Conservation (phyloP, 2,888 invertebrate genomes). For the Halocaridina rubra region DNA sequence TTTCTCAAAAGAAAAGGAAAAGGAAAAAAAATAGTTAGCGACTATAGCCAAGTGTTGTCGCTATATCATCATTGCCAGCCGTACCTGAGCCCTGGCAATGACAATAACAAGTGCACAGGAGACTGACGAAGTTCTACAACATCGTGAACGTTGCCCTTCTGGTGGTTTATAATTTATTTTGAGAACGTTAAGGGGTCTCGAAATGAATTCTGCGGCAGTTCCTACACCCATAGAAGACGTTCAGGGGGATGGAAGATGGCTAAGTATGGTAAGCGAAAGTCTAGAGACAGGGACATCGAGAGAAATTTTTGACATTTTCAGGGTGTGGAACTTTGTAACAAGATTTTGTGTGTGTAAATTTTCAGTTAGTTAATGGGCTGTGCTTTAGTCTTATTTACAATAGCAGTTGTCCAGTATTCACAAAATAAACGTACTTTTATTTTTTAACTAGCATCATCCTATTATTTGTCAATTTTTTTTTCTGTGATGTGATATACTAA, state of each 20-base stretch:
- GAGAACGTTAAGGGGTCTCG: neutral
- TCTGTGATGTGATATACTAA: too few species aligned
- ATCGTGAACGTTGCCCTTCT: neutral
- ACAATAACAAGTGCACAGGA: neutral
- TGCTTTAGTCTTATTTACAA: too few species aligned
- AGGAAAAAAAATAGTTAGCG: neutral
- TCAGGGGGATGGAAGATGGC: conserved; percentile 88
- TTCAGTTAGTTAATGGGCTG: too few species aligned
- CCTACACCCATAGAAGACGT: conserved; percentile 80
- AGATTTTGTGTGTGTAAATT: too few species aligned
- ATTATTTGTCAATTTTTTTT: too few species aligned
- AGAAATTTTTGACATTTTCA: too few species aligned
- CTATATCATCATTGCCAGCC: neutral
- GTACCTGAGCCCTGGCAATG: neutral
- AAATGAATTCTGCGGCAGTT: conserved; percentile 72
- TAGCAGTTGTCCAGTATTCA: too few species aligned
- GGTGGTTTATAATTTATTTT: neutral
- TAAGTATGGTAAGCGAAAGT: conserved; percentile 80
- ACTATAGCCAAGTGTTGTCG: neutral
- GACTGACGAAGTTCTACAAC: neutral
- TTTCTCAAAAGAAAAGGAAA: too few species aligned
- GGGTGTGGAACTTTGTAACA: too few species aligned
- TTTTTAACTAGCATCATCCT: too few species aligned
- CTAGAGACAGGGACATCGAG: too few species aligned
- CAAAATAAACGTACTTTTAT: too few species aligned